These are phyloP conservation scores for Halichondria panicea DNA, from an alignment of 37 sponge, comb jelly and placozoan species.

Conservation along the genomic window DNA sequence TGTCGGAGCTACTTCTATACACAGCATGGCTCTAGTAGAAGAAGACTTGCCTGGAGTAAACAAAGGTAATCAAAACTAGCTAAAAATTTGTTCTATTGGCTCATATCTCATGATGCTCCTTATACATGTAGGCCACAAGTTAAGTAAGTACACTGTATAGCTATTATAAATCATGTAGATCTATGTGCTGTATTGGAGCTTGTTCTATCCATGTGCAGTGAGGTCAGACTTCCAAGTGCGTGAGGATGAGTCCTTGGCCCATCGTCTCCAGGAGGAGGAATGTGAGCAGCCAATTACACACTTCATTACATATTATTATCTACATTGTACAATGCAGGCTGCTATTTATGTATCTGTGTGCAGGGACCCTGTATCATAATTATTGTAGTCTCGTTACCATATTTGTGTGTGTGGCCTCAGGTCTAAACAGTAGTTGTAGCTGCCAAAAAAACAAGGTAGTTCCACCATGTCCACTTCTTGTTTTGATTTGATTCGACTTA, in stretches of 20 bases:
- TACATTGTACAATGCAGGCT: background rate
- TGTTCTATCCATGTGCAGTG: slow-evolving; percentile 29
- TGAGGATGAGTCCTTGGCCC: slow-evolving; percentile 40
- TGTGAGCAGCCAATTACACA: slow-evolving; percentile 26
- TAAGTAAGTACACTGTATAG: no score
- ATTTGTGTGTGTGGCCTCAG: background rate
- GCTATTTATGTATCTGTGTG: background rate
- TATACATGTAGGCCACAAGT: no score
- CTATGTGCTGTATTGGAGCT: background rate
- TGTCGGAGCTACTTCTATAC: no score
- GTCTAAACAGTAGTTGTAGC: background rate
- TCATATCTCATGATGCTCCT: no score
- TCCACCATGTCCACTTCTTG: no score
- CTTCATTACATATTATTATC: background rate
- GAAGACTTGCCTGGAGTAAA: slow-evolving; percentile 61
- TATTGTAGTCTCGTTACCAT: background rate
- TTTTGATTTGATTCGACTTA: no score
- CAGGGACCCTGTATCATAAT: background rate
- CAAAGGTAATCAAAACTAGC: slow-evolving; percentile 24
- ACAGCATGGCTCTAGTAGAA: slow-evolving; percentile 52
- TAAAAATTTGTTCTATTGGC: background rate
- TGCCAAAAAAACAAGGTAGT: background rate
- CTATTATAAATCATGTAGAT: background rate
- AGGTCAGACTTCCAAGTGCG: slow-evolving; percentile 43
- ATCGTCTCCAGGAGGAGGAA: slow-evolving; percentile 56